Evolutionary conservation across 1,140 invertebrate genomes (phyloP), one percentile per base, ranked within the genome.

Genomic region (Hypsibius dujardini): DNA sequence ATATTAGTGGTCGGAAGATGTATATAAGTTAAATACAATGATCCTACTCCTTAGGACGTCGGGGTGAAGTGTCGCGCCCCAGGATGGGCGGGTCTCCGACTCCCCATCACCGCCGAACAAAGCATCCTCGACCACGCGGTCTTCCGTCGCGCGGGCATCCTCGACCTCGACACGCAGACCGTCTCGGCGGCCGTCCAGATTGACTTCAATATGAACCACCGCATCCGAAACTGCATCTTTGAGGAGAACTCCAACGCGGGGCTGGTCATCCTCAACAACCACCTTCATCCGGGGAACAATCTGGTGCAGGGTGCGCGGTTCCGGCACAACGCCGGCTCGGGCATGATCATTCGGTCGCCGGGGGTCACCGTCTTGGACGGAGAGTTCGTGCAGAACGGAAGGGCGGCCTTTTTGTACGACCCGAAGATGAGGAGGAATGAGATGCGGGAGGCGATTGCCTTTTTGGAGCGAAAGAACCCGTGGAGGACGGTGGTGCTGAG

Each of bases 121-220:
- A 87, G 88, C 56, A 88, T 90, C 75, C 79, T 96, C n/a, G 89
- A 92, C 76, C 90, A 87, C 75, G 84, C 92, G 2, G 88, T 87
- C 2, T 86, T 96, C 70, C 90, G 95, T 80, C 88, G 87, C 79
- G 91, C 94, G 2, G 95, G 95, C 0, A 82, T 98, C 0, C 82
- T 96, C 28, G 95, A 98, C 82, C 95, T 94, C 77, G 85, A 88
- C 0, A 92, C 88, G 0, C 88, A 90, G 79, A 78, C 84, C 1
- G 96, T 97, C 75, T 92, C 90, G 77, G 89, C 78, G 80, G 95
- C 94, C 0, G 79, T 98, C 1, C 92, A 95, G 82, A 89, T 98
- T 72, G 95, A 98, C 80, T 95, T 97, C 79, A 90, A 92, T 70
- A 85, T 89, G 71, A 93, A 98, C 77, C 87, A 89, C 46, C 82